phyloP scores from a whole-genome alignment of 2,113 vertebrate species.

The Strix aluco region DNA sequence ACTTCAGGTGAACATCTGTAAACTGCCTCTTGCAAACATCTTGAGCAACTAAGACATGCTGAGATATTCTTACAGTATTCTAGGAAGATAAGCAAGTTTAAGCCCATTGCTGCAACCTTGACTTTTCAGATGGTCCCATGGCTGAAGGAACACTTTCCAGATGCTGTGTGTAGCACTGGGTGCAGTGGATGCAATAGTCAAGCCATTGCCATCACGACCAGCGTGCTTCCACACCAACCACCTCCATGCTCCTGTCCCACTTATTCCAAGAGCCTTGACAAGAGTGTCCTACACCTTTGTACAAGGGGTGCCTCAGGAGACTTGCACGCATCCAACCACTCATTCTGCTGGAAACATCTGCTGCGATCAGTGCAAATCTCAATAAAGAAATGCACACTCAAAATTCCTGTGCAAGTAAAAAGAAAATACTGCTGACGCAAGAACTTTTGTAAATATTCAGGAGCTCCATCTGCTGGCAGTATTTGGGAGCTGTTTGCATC shows the following conservation, averaged over 20 bases:
- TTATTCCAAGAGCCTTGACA: background rate
- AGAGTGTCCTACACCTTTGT: too few species aligned
- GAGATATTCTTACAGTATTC: background rate
- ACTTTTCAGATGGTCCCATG: background rate
- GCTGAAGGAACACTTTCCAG: background rate
- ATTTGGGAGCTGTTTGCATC: background rate
- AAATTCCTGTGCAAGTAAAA: background rate
- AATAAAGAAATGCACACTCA: background rate
- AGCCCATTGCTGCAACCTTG: background rate
- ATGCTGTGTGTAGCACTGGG: background rate
- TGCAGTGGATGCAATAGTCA: background rate
- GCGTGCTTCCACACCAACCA: accelerated
- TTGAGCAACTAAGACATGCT: background rate
- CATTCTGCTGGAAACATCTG: background rate
- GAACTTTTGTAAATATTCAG: background rate
- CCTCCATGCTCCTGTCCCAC: background rate
- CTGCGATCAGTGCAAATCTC: background rate
- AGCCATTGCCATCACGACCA: background rate
- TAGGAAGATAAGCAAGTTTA: background rate
- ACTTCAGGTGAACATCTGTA: background rate
- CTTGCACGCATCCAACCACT: background rate
- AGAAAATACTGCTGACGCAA: background rate
- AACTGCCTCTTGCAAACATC: background rate
- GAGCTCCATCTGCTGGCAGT: slow-evolving; percentile 38
- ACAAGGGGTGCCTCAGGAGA: background rate